Percentiles rank a stretch among this genome's conserved stretches.
Evolutionary conservation across 1,140 invertebrate genomes (phyloP).

Genomic region (Drosophila kepulauana): DNA sequence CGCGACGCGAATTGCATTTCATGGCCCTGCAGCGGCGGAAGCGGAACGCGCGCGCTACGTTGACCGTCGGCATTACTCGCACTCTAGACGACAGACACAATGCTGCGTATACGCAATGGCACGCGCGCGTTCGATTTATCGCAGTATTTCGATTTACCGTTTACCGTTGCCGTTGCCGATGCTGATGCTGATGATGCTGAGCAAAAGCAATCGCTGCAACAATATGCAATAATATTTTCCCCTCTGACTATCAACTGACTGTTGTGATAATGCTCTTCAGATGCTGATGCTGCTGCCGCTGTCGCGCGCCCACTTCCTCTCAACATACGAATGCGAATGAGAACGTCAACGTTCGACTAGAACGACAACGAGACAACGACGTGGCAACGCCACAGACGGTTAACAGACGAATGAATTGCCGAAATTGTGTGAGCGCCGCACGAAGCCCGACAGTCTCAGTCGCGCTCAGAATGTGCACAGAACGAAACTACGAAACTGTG

Average conservation of each 20-base stretch:
- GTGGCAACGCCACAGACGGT: constrained; percentile 68
- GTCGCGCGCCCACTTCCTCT: constrained; percentile 72
- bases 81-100: neutral
- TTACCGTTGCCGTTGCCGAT: constrained; percentile 48
- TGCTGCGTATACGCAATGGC: constrained; percentile 79
- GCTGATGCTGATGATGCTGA: no score
- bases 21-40: constrained; percentile 59
- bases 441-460: constrained; percentile 65
- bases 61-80: constrained; percentile 30
- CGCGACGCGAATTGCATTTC: constrained; percentile 53
- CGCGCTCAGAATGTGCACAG: constrained; percentile 57
- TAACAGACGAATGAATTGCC: constrained; percentile 80
- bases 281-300: constrained; percentile 40
- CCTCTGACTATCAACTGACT: neutral
- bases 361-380: constrained; percentile 59
- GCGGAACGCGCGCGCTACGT: constrained; percentile 43
- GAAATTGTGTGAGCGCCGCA: constrained; percentile 74
- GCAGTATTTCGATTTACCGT: constrained; percentile 45
- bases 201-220: constrained; percentile 44
- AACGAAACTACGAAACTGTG: constrained; percentile 25
- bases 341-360: constrained; percentile 39
- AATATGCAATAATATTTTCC: constrained; percentile 59
- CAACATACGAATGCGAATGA: constrained; percentile 70
- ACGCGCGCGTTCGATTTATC: constrained; percentile 48
- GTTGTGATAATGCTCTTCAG: constrained; percentile 4